Evolutionary conservation across 2,113 vertebrate genomes (phyloP).

Genomic region (Phyllopteryx taeniolatus): DNA sequence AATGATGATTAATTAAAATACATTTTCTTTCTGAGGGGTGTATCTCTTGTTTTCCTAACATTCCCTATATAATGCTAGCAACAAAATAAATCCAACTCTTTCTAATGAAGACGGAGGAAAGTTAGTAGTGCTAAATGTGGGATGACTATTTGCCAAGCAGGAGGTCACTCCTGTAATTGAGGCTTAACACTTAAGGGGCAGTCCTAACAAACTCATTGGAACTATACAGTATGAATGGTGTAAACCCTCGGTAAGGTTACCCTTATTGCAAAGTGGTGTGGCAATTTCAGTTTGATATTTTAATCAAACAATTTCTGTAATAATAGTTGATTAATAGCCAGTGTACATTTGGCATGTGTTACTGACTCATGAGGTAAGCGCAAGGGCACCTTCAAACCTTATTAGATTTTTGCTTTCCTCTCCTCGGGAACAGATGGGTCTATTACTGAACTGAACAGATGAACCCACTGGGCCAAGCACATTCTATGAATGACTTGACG

Average conservation of each 20-base stretch:
- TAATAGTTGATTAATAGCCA: background rate
- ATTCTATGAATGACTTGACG: conserved; percentile 25
- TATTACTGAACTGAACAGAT: conserved; percentile 28
- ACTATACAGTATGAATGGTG: background rate
- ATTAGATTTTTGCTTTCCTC: conserved; percentile 19
- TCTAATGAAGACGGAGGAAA: background rate
- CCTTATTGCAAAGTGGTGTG: background rate
- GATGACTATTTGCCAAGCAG: background rate
- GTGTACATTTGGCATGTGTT: conserved; percentile 8
- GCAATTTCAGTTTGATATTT: background rate
- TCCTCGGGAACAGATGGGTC: conserved; percentile 29
- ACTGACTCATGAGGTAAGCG: conserved; percentile 9
- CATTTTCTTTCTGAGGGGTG: too few relatives aligned
- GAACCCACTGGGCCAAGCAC: conserved; percentile 11
- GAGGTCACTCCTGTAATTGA: background rate
- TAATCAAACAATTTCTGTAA: background rate
- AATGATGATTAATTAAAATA: too few relatives aligned
- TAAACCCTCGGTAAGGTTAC: background rate
- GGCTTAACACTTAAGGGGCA: background rate
- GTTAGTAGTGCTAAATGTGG: background rate
- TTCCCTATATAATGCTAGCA: too few relatives aligned
- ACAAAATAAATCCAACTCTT: too few relatives aligned
- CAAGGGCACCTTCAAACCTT: conserved; percentile 48
- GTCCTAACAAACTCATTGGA: background rate
- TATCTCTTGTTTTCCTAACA: too few relatives aligned